Conservation (phyloP, 2,888 invertebrate genomes). For the Eupithecia insigniata region DNA sequence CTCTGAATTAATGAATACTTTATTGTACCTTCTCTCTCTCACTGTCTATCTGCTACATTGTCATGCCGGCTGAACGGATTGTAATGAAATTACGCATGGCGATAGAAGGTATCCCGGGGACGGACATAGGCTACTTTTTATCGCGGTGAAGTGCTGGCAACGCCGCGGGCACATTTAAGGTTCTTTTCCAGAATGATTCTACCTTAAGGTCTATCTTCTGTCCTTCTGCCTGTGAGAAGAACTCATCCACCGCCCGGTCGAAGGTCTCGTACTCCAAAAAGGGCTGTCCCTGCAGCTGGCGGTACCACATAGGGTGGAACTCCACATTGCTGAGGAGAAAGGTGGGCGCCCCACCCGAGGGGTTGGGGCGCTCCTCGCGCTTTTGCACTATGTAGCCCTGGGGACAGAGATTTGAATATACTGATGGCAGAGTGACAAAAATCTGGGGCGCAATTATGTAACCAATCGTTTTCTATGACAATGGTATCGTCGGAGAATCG, state of each 20-base stretch:
- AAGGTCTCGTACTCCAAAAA: conserved; percentile 89
- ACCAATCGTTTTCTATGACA: no score
- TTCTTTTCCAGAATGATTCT: not conserved
- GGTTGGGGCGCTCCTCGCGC: conserved; percentile 87
- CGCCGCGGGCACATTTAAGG: not conserved
- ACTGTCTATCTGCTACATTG: no score
- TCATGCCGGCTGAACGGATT: no score
- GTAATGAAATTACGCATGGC: no score
- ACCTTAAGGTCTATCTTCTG: conserved; percentile 96
- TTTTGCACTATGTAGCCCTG: conserved; percentile 95
- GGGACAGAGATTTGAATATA: conserved; percentile 21
- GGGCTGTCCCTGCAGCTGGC: conserved; percentile 87
- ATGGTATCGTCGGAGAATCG: no score
- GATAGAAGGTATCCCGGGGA: no score
- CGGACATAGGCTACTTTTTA: no score
- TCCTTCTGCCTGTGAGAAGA: conserved; percentile 95
- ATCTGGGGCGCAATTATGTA: no score
- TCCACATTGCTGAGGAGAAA: conserved; percentile 93
- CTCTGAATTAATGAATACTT: no score
- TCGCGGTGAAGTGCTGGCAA: not conserved
- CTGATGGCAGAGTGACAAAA: no score
- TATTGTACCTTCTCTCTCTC: no score
- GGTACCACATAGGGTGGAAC: conserved; percentile 95
- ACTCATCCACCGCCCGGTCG: conserved; percentile 96
- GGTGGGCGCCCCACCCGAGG: conserved; percentile 74